phyloP scores from a whole-genome alignment of 2,888 invertebrate species.

The Chymomyza fuscimana region DNA sequence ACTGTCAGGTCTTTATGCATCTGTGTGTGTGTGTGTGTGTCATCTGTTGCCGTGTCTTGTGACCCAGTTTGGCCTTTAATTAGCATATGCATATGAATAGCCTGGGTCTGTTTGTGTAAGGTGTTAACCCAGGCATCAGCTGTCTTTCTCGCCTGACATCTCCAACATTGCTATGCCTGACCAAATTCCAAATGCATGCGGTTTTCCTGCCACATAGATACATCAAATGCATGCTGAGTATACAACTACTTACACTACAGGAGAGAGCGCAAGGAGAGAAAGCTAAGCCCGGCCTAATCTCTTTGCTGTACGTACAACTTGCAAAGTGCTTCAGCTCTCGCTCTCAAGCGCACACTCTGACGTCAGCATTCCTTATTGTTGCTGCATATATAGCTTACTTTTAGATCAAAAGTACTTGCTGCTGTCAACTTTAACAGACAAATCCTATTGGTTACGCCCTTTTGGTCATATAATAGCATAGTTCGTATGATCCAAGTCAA shows the following conservation, averaged over 20 bases:
- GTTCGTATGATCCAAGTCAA: neutral
- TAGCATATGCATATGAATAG: constrained; percentile 48
- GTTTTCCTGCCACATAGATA: constrained; percentile 4
- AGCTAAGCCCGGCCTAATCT: neutral
- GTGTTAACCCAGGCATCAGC: constrained; percentile 15
- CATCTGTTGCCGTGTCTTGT: constrained; percentile 39
- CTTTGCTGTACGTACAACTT: constrained; percentile 1
- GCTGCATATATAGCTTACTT: neutral
- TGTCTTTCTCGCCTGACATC: constrained; percentile 28
- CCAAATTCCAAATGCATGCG: constrained; percentile 45
- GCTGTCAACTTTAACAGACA: constrained; percentile 29
- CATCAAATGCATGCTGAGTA: neutral
- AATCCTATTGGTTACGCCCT: constrained; percentile 67
- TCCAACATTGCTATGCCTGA: neutral
- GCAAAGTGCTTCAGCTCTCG: neutral
- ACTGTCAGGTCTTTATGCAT: neutral
- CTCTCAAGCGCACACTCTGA: neutral
- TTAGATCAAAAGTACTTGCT: neutral
- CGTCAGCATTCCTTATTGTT: neutral
- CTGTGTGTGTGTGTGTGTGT: neutral
- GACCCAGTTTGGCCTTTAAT: constrained; percentile 68
- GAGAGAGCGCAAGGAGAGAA: neutral
- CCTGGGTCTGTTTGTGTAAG: neutral
- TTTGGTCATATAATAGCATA: constrained; percentile 23
- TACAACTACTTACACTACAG: neutral